These are phyloP conservation scores for Temnothorax rugatulus DNA, from an alignment of 2,888 invertebrate genomes.

Conservation along the genomic window DNA sequence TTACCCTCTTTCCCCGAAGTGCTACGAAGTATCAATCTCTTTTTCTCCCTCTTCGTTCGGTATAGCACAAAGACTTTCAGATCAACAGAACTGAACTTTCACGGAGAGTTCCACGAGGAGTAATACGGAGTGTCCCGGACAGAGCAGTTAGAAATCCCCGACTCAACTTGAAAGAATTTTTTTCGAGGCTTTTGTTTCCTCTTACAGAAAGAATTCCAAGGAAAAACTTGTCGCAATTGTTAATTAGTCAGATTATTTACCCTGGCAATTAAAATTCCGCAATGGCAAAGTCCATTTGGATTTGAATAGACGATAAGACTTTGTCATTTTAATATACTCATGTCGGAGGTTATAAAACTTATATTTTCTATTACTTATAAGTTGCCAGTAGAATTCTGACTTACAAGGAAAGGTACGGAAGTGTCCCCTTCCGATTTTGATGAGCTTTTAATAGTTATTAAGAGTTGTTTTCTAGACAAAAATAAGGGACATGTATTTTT, in stretches of 20 bases:
- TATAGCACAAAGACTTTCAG: constrained; percentile 25
- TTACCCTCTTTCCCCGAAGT: constrained; percentile 30
- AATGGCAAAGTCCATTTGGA: not conserved
- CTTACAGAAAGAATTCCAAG: not conserved
- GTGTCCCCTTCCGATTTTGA: too few relatives aligned
- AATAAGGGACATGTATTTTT: too few relatives aligned
- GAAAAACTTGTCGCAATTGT: not conserved
- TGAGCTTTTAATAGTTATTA: too few relatives aligned
- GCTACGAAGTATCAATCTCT: constrained; percentile 36
- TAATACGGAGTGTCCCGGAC: constrained; percentile 8
- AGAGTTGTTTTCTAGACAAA: too few relatives aligned
- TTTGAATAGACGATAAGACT: not conserved
- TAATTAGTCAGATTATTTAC: constrained; percentile 31
- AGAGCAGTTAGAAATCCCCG: not conserved
- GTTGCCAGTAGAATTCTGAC: not conserved
- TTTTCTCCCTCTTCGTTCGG: constrained; percentile 12
- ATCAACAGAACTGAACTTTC: constrained; percentile 36
- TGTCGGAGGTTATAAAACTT: not conserved
- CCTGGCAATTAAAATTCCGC: constrained; percentile 2
- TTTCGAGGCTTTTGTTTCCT: not conserved
- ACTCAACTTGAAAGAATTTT: not conserved
- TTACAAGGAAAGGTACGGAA: too few relatives aligned
- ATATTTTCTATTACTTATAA: not conserved
- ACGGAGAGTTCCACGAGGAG: constrained; percentile 11
- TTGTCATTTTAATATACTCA: not conserved